These are phyloP conservation scores for Cephus spinipes DNA, from an alignment of 2,888 invertebrate genomes.

Conservation along the genomic window DNA sequence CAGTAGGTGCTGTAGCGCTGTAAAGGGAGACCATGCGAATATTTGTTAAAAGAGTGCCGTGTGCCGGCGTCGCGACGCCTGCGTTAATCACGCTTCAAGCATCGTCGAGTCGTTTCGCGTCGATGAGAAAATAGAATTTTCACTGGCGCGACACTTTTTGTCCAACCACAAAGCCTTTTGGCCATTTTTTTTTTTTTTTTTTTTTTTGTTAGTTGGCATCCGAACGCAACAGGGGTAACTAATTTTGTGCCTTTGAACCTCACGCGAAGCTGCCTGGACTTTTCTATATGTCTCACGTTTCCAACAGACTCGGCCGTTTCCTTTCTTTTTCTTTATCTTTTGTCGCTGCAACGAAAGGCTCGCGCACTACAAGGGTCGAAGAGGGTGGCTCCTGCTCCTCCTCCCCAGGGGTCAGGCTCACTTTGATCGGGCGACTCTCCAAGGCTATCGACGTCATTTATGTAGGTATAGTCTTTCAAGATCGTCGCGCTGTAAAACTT, in stretches of 20 bases:
- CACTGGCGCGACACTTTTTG: neutral
- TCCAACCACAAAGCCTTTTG: neutral
- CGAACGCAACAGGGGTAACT: neutral
- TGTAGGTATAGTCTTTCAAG: too few species aligned
- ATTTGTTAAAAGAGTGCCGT: neutral
- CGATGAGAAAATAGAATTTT: neutral
- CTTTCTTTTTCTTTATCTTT: neutral
- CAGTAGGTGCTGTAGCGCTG: neutral
- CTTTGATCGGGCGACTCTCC: conserved; percentile 55
- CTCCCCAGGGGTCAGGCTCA: conserved; percentile 26
- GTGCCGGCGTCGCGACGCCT: neutral
- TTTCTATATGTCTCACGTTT: neutral
- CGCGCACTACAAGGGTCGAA: conserved; percentile 31
- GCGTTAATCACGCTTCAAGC: neutral
- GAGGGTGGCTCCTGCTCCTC: conserved; percentile 14
- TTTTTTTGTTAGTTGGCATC: neutral
- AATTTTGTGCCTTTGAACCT: neutral
- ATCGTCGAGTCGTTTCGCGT: neutral
- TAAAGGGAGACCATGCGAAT: neutral
- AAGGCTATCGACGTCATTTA: conserved; percentile 56
- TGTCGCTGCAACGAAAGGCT: neutral
- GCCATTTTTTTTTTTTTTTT: neutral
- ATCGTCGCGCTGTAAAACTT: too few species aligned
- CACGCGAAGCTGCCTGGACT: neutral
- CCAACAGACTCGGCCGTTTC: neutral